These are phyloP conservation scores for Acleris holmiana DNA, from an alignment of 2,888 invertebrate species.

Conservation along the genomic window DNA sequence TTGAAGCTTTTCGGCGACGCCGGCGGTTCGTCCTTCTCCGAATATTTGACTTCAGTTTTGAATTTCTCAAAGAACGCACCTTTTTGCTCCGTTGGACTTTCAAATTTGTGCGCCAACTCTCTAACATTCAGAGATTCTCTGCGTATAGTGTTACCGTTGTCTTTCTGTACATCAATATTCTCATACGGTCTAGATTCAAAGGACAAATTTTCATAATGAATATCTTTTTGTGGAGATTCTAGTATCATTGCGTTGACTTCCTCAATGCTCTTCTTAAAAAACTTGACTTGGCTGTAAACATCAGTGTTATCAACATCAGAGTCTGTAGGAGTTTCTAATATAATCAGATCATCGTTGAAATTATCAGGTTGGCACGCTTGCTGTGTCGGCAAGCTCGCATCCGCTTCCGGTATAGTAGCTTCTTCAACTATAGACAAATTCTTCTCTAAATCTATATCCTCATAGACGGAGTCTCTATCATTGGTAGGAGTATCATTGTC, in stretches of 20 bases:
- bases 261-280: constrained; percentile 87
- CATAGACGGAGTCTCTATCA: constrained; percentile 83
- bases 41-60: constrained; percentile 72
- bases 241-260: constrained; percentile 82
- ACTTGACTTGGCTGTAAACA: constrained; percentile 91
- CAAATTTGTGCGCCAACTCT: constrained; percentile 86
- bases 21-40: constrained; percentile 75
- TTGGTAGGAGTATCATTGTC: constrained; percentile 69
- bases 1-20: constrained; percentile 84
- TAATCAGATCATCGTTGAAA: constrained; percentile 67
- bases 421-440: constrained; percentile 81
- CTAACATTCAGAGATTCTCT: constrained; percentile 78
- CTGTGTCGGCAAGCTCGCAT: constrained; percentile 83
- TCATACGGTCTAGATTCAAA: constrained; percentile 64
- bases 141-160: constrained; percentile 66
- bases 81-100: constrained; percentile 85
- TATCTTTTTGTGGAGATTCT: constrained; percentile 64
- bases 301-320: constrained; percentile 65
- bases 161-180: constrained; percentile 67
- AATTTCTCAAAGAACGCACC: constrained; percentile 84
- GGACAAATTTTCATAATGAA: constrained; percentile 67
- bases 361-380: constrained; percentile 82
- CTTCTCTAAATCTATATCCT: constrained; percentile 82
- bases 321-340: constrained; percentile 85
- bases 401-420: constrained; percentile 81